Base-by-base conservation (phyloP, 2,888 invertebrate genomes). In the Sarcophaga rosellei region DNA sequence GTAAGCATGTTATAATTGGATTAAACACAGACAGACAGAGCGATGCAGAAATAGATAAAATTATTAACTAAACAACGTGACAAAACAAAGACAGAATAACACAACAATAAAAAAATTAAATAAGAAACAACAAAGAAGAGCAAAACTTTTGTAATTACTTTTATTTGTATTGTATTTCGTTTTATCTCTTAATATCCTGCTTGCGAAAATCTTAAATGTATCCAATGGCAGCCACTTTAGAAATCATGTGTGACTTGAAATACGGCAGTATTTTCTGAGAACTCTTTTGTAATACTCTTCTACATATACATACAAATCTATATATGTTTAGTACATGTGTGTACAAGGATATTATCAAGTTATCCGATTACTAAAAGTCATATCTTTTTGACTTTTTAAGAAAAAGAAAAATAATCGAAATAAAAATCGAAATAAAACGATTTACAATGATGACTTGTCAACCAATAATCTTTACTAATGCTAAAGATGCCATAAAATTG, bases 371-470 rank as follows among this genome's bases (percentile, higher is more conserved):
- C 57, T 72, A 63, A 84, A 65, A 61, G 73, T n/a, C 59, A 59
- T 12, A 47, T 47, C 11, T 12, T 25, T 25, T 25, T 25, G 4
- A 25, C 25, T 35, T 17, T 5, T 72, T 10, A 6, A 44, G 45
- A 20, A 10, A 4, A 59, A 59, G 3, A 45, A 63, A 62, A 23
- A 69, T 8, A 25, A 78, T 20, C 5, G 63, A 63, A 62, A 66
- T 45, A 68, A 65, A 20, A 76, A 77, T 76, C 5, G 79, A 80
- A 73, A 82, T 68, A 80, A 73, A 82, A 80, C 73, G 72, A 73
- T 81, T 81, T 76, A 57, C 73, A 82, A 73, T 65, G 68, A 82
- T 20, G 81, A 77, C 53, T 82, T 86, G 79, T 82, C 76, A 82
- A 73, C 76, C 79, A 79, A 86, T 81, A 81, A 81, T 81, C 85